A percentile compares a stretch with the other conserved stretches of the same genome.
Conservation (phyloP, 1,140 invertebrate genomes). For the Thalassaphorura encarpata region DNA sequence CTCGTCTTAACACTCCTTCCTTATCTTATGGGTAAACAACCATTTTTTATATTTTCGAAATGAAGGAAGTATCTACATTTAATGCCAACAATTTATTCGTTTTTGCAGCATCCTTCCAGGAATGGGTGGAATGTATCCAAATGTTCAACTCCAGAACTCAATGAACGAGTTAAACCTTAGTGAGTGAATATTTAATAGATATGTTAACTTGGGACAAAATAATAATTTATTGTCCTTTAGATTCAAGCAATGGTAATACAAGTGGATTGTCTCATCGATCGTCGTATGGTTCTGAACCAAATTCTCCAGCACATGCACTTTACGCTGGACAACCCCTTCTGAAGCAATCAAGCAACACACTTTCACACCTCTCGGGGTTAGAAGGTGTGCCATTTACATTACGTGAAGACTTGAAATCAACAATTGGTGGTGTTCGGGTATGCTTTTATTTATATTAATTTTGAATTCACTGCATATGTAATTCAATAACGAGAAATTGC, state of each 20-base stretch:
- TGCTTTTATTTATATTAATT: not conserved
- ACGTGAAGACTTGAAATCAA: conserved; percentile 17
- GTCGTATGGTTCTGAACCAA: not conserved
- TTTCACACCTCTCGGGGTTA: conserved; percentile 15
- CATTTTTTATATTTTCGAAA: not conserved
- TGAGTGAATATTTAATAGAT: not conserved
- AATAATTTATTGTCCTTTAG: conserved; percentile 3
- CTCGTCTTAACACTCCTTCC: conserved; percentile 22
- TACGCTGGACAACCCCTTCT: not conserved
- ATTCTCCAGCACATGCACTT: not conserved
- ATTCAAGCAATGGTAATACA: conserved; percentile 1
- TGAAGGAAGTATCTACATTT: not conserved
- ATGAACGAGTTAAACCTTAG: conserved; percentile 17
- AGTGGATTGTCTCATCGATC: not conserved
- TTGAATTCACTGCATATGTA: not conserved
- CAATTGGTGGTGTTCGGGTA: not conserved
- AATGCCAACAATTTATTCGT: not conserved
- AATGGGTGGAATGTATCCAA: conserved; percentile 14
- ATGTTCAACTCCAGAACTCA: conserved; percentile 18
- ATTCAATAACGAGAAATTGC: not conserved
- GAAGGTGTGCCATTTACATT: conserved; percentile 28
- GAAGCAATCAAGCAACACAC: conserved; percentile 9
- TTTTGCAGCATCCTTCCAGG: conserved; percentile 17
- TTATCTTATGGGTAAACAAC: conserved; percentile 23
- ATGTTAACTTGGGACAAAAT: not conserved